A percentile compares a stretch with the other conserved stretches of the same genome.
Conservation (phyloP, 2,113 vertebrate species). For the Chelonoidis abingdonii region DNA sequence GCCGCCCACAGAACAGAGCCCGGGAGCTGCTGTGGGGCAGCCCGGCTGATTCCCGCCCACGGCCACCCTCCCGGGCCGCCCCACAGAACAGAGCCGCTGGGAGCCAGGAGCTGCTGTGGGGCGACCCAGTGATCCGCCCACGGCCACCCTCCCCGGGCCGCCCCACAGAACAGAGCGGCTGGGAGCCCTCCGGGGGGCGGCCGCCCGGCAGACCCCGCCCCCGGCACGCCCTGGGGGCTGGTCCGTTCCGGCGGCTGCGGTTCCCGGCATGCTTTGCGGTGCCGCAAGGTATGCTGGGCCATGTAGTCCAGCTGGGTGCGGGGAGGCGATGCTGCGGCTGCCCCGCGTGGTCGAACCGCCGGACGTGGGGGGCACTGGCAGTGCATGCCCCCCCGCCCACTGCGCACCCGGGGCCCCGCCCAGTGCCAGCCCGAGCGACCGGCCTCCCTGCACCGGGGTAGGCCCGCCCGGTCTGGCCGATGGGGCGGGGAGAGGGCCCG, state of each 20-base stretch:
- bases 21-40: no score
- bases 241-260: no score
- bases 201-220: not conserved
- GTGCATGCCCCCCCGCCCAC: fast-evolving
- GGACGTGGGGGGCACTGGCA: not conserved
- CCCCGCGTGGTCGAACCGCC: not conserved
- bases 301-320: not conserved
- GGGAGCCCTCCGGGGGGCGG: no score
- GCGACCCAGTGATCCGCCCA: not conserved
- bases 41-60: no score
- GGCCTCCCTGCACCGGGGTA: not conserved
- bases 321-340: not conserved
- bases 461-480: not conserved
- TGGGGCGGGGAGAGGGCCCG: not conserved
- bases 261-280: not conserved
- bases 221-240: no score
- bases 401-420: not conserved
- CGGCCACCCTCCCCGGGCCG: no score
- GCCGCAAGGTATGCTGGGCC: no score
- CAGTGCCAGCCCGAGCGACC: not conserved
- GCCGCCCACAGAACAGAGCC: no score
- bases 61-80: no score
- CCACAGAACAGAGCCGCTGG: not conserved
- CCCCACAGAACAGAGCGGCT: no score
- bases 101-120: no score